These are phyloP conservation scores for Orgyia antiqua DNA, from an alignment of 2,888 invertebrate genomes.

Conservation along the genomic window DNA sequence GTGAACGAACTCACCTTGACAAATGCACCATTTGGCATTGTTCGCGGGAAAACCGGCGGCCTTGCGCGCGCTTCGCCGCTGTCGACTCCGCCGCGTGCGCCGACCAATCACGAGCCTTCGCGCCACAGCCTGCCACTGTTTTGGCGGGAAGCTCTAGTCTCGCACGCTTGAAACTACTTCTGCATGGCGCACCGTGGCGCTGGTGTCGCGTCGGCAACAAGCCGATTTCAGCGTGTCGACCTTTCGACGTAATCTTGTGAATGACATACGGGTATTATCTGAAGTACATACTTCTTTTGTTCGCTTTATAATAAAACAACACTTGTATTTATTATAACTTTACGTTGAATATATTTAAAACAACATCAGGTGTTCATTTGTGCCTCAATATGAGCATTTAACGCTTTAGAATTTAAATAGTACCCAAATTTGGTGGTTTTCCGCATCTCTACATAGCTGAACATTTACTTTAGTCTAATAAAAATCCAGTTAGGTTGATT, in stretches of 20 bases:
- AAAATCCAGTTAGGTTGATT: neutral
- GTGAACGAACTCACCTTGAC: conserved; percentile 79
- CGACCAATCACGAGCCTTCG: conserved; percentile 69
- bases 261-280: conserved; percentile 39
- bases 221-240: conserved; percentile 50
- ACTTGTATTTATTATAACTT: neutral
- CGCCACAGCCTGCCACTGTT: conserved; percentile 73
- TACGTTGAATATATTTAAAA: too few species aligned
- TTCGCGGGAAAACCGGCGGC: conserved; percentile 78
- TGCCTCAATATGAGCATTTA: too few species aligned
- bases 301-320: too few species aligned
- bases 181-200: conserved; percentile 41
- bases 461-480: too few species aligned
- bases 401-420: too few species aligned
- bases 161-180: conserved; percentile 31
- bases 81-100: conserved; percentile 24
- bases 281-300: conserved; percentile 15
- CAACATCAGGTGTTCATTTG: too few species aligned
- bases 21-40: conserved; percentile 79
- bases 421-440: too few species aligned
- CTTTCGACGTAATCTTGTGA: conserved; percentile 48
- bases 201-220: conserved; percentile 37
- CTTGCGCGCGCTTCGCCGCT: conserved; percentile 68
- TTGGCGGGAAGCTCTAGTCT: conserved; percentile 58
- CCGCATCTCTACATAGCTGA: neutral